phyloP scores from a whole-genome alignment of 2,113 vertebrate species.

The Uria lomvia region DNA sequence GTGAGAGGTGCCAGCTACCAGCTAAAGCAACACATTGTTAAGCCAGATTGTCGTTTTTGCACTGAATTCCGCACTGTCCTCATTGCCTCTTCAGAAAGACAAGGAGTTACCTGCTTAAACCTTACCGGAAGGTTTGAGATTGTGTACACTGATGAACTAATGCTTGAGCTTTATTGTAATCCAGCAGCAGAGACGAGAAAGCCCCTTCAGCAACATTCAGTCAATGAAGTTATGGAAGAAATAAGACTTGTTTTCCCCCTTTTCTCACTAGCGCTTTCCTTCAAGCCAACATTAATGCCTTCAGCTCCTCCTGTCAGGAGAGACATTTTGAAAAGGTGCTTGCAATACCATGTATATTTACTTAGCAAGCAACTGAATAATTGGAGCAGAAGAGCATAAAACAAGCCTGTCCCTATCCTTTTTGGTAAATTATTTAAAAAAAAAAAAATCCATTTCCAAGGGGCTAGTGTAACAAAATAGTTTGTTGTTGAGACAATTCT shows the following conservation, averaged over 20 bases:
- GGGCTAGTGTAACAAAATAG: not conserved
- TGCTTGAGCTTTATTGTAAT: not conserved
- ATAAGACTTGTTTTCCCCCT: not conserved
- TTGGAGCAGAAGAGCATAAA: slow-evolving; percentile 31
- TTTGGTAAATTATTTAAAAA: not conserved
- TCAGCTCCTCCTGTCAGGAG: not conserved
- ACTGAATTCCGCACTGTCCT: not conserved
- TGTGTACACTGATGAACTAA: not conserved
- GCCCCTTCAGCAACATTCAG: not conserved
- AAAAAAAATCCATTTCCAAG: not conserved
- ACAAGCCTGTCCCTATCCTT: not conserved
- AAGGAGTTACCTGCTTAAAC: not conserved
- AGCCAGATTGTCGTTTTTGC: not conserved
- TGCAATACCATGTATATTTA: not conserved
- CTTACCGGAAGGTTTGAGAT: not conserved
- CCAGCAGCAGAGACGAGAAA: not conserved
- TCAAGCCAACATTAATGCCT: not conserved
- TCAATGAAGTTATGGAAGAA: not conserved
- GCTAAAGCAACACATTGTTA: not conserved
- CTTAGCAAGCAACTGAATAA: not conserved
- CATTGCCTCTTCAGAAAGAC: not conserved
- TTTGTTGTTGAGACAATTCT: not conserved
- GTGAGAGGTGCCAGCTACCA: not conserved
- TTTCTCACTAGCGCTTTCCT: not conserved
- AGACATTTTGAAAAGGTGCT: not conserved